A percentile compares a stretch with the other conserved stretches of the same genome.
These are phyloP conservation scores for Capitella teleta DNA, from an alignment of 1,140 invertebrate species.

Conservation along the genomic window DNA sequence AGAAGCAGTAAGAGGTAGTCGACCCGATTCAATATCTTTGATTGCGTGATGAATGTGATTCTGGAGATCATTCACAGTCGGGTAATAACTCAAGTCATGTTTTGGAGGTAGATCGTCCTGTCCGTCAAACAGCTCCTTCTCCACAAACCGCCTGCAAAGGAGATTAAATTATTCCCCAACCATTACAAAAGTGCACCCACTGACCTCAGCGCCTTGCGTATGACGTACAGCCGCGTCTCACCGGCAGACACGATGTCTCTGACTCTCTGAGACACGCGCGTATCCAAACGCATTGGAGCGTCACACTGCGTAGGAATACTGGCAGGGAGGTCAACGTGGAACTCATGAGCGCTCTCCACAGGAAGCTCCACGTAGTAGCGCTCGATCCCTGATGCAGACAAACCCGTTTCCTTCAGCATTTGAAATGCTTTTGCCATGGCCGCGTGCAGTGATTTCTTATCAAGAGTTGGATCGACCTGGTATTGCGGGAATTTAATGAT, in stretches of 20 bases:
- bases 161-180: neutral
- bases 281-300: conserved; percentile 21
- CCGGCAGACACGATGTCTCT: conserved; percentile 34
- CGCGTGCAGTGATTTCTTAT: conserved; percentile 32
- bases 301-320: neutral
- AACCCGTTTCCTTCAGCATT: conserved; percentile 26
- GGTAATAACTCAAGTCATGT: conserved; percentile 38
- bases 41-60: conserved; percentile 41
- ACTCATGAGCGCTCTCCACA: conserved; percentile 37
- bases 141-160: conserved; percentile 31
- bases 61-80: conserved; percentile 40
- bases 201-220: conserved; percentile 35
- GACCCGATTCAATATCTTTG: conserved; percentile 35
- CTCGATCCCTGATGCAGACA: neutral
- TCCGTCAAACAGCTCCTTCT: conserved; percentile 28
- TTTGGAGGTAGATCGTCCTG: conserved; percentile 23
- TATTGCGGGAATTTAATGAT: conserved; percentile 39
- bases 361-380: conserved; percentile 41
- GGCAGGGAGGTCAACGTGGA: conserved; percentile 22
- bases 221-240: conserved; percentile 30
- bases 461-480: conserved; percentile 25
- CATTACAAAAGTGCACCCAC: neutral
- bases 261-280: conserved; percentile 33
- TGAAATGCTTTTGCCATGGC: conserved; percentile 41
- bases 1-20: conserved; percentile 22